Percentiles rank a stretch among this genome's conserved stretches.
These are phyloP conservation scores for Papilio xuthus DNA, from an alignment of 1,140 invertebrate genomes.

Conservation along the genomic window DNA sequence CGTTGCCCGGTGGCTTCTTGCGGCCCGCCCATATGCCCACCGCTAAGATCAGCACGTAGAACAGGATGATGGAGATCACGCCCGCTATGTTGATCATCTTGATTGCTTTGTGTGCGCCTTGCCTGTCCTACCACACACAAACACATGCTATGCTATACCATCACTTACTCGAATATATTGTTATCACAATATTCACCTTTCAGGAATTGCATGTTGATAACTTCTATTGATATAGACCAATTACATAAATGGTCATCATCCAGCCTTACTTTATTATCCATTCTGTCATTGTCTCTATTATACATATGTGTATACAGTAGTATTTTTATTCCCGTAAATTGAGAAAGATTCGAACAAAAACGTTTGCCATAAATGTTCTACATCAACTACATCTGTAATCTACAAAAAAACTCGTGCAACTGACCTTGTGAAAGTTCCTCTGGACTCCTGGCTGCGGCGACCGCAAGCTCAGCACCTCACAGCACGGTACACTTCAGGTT, in stretches of 20 bases:
- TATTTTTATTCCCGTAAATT: not conserved
- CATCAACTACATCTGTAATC: not conserved
- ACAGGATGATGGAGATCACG: constrained; percentile 95
- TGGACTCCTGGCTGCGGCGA: not conserved
- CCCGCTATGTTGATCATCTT: constrained; percentile 96
- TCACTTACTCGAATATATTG: too few species aligned
- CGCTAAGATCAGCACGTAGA: constrained; percentile 95
- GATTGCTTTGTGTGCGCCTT: constrained; percentile 46
- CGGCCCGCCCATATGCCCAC: constrained; percentile 98
- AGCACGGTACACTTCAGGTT: constrained; percentile 13
- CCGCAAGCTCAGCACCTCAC: constrained; percentile 5
- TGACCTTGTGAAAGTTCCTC: not conserved
- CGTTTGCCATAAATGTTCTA: not conserved
- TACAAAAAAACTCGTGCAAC: not conserved
- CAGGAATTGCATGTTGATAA: not conserved
- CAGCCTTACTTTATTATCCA: not conserved
- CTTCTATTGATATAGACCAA: not conserved
- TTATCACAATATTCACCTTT: not conserved
- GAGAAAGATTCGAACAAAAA: not conserved
- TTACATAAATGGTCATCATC: not conserved
- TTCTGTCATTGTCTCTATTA: not conserved
- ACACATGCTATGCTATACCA: not conserved
- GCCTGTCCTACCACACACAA: not conserved
- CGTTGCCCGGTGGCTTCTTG: constrained; percentile 92
- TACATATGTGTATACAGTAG: not conserved